These are phyloP conservation scores for Teleogryllus occipitalis DNA, from an alignment of 1,140 invertebrate species.

Conservation along the genomic window DNA sequence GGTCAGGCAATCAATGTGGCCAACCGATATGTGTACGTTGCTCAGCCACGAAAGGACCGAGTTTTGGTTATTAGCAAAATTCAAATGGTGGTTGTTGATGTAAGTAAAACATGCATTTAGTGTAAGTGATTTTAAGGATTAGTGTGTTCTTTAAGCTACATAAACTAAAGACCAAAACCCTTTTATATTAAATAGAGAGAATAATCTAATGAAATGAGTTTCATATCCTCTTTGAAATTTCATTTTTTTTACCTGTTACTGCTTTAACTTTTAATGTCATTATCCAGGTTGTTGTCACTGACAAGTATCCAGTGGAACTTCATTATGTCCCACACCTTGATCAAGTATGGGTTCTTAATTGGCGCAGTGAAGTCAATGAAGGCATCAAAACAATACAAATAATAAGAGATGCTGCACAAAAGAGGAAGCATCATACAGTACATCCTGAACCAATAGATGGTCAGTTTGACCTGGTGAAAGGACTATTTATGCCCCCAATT, in stretches of 20 bases:
- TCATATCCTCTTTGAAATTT: too few relatives aligned
- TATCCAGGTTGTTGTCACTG: conserved; percentile 59
- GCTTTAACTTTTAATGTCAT: background rate
- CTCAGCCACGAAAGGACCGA: conserved; percentile 61
- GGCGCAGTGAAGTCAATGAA: conserved; percentile 48
- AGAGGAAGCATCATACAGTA: conserved; percentile 66
- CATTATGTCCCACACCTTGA: conserved; percentile 65
- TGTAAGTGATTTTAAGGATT: too few relatives aligned
- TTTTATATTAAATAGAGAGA: too few relatives aligned
- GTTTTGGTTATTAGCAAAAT: conserved; percentile 63
- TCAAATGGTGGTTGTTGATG: conserved; percentile 65
- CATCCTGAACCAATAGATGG: conserved; percentile 73
- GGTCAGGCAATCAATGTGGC: conserved; percentile 64
- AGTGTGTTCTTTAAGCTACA: too few relatives aligned
- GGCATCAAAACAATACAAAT: conserved; percentile 68
- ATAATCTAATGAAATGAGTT: too few relatives aligned
- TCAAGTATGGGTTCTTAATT: conserved; percentile 73
- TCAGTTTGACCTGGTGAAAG: conserved; percentile 66
- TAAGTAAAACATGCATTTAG: conserved; percentile 33
- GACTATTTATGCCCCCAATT: conserved; percentile 58
- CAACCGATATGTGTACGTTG: conserved; percentile 65
- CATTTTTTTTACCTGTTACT: too few relatives aligned
- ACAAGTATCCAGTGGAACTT: conserved; percentile 63
- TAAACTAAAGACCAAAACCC: too few relatives aligned
- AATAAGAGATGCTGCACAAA: conserved; percentile 65